Evolutionary conservation across 1,140 invertebrate species (phyloP), one percentile per base, ranked within the genome.

Genomic region (Drosophila ohnishii): DNA sequence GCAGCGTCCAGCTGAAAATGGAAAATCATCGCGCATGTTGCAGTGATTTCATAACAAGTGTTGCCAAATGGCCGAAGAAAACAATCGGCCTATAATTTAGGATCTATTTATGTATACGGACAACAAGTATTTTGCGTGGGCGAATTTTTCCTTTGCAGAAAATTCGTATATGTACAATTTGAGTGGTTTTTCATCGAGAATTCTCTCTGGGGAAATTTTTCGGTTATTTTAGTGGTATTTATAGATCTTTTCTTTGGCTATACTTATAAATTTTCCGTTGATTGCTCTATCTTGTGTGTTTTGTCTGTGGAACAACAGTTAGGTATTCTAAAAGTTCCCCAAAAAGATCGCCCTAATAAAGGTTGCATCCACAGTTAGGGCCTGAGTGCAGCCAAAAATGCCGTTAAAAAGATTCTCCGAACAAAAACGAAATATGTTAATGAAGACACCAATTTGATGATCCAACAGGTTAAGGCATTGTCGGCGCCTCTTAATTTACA

Each of bases 31-130:
- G n/a, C 9, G 22, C 42, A 61, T 37, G 40, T 34, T 55, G 60
- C 50, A 35, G 25, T 48, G 67, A 77, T 86, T 87, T 87, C 83
- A 76, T 86, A 86, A 86, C 83, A 86, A 86, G 76, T 80, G 85
- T 86, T 86, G 83, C 83, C 75, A 87, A 86, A 86, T 82, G 79
- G 60, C 53, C 34, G 16, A 62, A 22, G 25, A 69, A 69, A 48
- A 57, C 51, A 61, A 56, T 56, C 40, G 61, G 56, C 62, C 57
- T 35, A 57, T 39, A 79, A 72, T 72, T 78, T 67, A 61, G 61
- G 59, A 85, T 78, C 56, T 78, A 57, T 78, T 71, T 51, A 45
- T 66, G 44, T 79, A n/a, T 77, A 47, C 51, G 32, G 32, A 35
- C 34, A 32, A 22, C 60, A 65, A 13, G 81, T 40, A 45, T 65